These are phyloP conservation scores for Perithous albicinctus DNA, from an alignment of 2,888 invertebrate species.

Conservation along the genomic window DNA sequence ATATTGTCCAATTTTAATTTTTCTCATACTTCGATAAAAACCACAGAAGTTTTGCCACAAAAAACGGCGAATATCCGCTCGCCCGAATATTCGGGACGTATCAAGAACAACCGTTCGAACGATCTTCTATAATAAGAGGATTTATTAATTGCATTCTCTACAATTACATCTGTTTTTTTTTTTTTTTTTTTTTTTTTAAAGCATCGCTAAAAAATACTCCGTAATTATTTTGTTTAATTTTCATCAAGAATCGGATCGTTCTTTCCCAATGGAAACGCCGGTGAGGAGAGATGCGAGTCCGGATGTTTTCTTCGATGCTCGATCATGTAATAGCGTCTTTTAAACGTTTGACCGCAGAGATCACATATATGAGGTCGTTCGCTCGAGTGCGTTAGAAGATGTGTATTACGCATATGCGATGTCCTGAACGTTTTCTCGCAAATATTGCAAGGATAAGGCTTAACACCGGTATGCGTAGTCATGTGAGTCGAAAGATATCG, in stretches of 20 bases:
- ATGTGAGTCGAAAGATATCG: conserved; percentile 76
- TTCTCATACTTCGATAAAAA: neutral
- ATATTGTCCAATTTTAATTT: neutral
- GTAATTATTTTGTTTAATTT: neutral
- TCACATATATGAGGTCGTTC: conserved; percentile 76
- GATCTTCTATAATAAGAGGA: neutral
- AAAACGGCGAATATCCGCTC: neutral
- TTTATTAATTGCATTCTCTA: neutral
- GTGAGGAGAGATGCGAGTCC: conserved; percentile 72
- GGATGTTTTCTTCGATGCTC: conserved; percentile 75
- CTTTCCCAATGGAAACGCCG: conserved; percentile 70
- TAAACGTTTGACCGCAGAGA: conserved; percentile 76
- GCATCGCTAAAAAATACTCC: neutral
- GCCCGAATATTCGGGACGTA: neutral
- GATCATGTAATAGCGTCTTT: conserved; percentile 73
- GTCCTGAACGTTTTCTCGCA: conserved; percentile 78
- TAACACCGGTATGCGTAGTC: conserved; percentile 74
- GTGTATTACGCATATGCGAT: conserved; percentile 72
- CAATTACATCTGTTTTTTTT: neutral
- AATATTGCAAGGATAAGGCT: conserved; percentile 76
- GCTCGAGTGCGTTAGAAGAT: conserved; percentile 74
- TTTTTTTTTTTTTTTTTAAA: neutral
- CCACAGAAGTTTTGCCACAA: neutral
- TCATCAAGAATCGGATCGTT: conserved; percentile 21
- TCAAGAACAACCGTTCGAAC: neutral